Evolutionary conservation across 37 sponge, comb jelly and placozoan species (phyloP).

Genomic region (Ianthella basta): DNA sequence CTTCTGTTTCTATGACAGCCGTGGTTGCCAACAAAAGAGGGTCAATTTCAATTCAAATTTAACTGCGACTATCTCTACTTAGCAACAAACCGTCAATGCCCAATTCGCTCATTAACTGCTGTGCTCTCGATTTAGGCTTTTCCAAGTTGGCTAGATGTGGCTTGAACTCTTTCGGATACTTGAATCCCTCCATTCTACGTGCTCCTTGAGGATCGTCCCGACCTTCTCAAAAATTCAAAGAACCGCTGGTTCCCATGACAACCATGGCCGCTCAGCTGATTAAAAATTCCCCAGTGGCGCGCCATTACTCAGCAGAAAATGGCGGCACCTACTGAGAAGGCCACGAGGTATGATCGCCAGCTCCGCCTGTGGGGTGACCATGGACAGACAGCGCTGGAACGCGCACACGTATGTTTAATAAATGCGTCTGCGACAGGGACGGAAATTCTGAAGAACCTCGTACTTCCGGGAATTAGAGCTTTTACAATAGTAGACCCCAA

Average conservation of each 20-base stretch:
- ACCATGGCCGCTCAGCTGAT: too few species aligned
- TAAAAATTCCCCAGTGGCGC: too few species aligned
- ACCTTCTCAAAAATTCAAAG: neutral
- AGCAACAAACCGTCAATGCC: conserved; percentile 42
- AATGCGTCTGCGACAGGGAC: conserved; percentile 93
- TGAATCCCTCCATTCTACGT: conserved; percentile 34
- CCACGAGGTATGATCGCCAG: conserved; percentile 92
- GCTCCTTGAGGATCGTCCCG: too few species aligned
- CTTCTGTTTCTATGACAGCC: too few species aligned
- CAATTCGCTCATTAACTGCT: conserved; percentile 46
- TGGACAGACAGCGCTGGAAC: conserved; percentile 85
- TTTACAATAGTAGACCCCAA: conserved; percentile 81
- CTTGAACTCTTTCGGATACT: conserved; percentile 40
- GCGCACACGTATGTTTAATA: conserved; percentile 88
- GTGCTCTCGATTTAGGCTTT: neutral
- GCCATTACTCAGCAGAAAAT: too few species aligned
- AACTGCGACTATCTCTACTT: too few species aligned
- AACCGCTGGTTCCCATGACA: too few species aligned
- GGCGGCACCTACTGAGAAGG: conserved; percentile 72
- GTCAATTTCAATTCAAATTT: too few species aligned
- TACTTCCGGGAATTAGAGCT: conserved; percentile 88
- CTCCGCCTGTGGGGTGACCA: conserved; percentile 98
- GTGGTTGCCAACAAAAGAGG: too few species aligned
- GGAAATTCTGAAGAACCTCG: conserved; percentile 92
- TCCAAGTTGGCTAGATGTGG: conserved; percentile 32